These are phyloP conservation scores for Pyrocoelia pectoralis DNA, from an alignment of 2,888 invertebrate genomes.

Conservation along the genomic window DNA sequence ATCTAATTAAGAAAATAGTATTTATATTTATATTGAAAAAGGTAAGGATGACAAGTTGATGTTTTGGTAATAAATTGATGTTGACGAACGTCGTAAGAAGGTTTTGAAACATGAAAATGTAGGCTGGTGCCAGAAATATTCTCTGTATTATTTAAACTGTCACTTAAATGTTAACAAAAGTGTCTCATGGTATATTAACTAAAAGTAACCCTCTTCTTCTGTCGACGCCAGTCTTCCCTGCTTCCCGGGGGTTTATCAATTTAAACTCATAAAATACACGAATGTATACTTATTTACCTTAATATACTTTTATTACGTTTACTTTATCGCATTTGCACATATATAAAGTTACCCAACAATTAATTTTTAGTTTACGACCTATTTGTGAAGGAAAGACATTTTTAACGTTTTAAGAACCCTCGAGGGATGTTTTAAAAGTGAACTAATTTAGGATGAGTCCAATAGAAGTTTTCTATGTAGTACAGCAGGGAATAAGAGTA, in stretches of 20 bases:
- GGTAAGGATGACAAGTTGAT: not conserved
- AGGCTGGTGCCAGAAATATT: not conserved
- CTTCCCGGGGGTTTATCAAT: slow-evolving; percentile 2
- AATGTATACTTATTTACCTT: not conserved
- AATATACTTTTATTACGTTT: not conserved
- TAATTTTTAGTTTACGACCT: not conserved
- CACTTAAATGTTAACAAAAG: not conserved
- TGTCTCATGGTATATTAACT: slow-evolving; percentile 1
- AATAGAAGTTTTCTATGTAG: slow-evolving; percentile 5
- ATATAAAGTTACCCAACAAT: not conserved
- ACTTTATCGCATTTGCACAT: not conserved
- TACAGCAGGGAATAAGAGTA: slow-evolving; percentile 6
- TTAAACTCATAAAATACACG: not conserved
- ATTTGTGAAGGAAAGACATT: not conserved
- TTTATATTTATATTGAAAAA: no score
- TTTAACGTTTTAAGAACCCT: not conserved
- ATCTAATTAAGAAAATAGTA: no score
- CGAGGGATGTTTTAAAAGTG: not conserved
- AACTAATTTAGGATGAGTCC: slow-evolving; percentile 2
- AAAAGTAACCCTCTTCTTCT: slow-evolving; percentile 2
- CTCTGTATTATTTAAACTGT: not conserved
- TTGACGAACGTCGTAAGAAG: not conserved
- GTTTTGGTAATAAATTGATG: not conserved
- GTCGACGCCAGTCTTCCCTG: slow-evolving; percentile 3
- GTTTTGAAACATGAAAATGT: not conserved